Evolutionary conservation across 2,888 invertebrate species (phyloP).

Genomic region (Pantelozetes paolii): DNA sequence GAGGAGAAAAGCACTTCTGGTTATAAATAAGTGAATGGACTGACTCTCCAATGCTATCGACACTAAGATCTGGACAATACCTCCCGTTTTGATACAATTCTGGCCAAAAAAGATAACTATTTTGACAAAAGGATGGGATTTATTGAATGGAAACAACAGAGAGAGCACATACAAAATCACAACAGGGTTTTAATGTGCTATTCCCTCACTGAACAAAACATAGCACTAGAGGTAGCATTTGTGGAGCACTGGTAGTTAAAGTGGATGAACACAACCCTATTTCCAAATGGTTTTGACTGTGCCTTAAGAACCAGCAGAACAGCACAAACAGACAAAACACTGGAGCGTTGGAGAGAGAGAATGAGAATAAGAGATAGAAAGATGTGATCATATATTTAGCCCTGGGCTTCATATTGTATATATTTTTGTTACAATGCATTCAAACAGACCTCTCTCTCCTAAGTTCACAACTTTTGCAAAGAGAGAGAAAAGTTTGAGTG

Average conservation of each 20-base stretch:
- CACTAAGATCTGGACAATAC: background rate
- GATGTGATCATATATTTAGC: slow-evolving; percentile 31
- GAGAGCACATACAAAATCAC: background rate
- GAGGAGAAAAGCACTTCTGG: background rate
- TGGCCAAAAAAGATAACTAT: background rate
- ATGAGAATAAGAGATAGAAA: background rate
- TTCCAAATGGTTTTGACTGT: slow-evolving; percentile 25
- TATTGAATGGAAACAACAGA: background rate
- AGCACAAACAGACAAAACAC: background rate
- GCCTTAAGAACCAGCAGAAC: slow-evolving; percentile 30
- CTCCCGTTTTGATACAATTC: background rate
- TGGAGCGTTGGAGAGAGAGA: background rate
- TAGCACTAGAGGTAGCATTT: background rate
- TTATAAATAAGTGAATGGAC: slow-evolving; percentile 2
- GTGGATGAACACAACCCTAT: slow-evolving; percentile 30
- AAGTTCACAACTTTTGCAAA: background rate
- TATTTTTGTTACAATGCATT: slow-evolving; percentile 25
- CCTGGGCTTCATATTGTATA: background rate
- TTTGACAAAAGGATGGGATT: slow-evolving; percentile 21
- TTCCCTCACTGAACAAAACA: background rate
- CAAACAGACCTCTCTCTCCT: background rate
- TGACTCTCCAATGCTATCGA: background rate
- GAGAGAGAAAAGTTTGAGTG: background rate
- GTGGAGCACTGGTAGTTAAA: background rate
- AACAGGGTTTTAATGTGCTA: slow-evolving; percentile 23